phyloP scores from a whole-genome alignment of 2,888 invertebrate genomes.

The Polietes domitor region DNA sequence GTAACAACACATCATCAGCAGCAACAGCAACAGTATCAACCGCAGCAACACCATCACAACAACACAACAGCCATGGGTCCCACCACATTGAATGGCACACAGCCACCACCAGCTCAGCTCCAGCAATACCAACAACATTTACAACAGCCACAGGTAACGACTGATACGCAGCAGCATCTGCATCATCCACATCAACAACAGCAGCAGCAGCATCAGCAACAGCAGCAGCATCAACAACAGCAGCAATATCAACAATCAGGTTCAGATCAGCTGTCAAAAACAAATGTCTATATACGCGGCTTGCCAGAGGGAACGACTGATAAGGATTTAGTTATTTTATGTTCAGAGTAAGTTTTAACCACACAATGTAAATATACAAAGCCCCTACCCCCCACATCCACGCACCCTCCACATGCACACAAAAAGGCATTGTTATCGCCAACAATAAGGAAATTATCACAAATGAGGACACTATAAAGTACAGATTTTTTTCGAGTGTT shows the following conservation, averaged over 20 bases:
- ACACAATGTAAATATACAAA: neutral
- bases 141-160: conserved; percentile 50
- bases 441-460: no score
- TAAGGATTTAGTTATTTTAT: conserved; percentile 97
- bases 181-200: conserved; percentile 53
- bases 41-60: conserved; percentile 40
- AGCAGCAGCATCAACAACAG: conserved; percentile 56
- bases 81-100: conserved; percentile 66
- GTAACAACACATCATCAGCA: conserved; percentile 45
- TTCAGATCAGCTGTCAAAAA: conserved; percentile 93
- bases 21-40: conserved; percentile 36
- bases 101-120: conserved; percentile 61
- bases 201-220: conserved; percentile 56
- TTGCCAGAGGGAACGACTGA: conserved; percentile 97
- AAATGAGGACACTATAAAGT: no score
- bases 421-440: no score
- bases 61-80: conserved; percentile 53
- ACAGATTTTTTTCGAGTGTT: no score
- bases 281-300: conserved; percentile 98
- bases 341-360: conserved; percentile 92
- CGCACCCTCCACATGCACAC: no score
- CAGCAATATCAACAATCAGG: conserved; percentile 80
- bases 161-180: conserved; percentile 53
- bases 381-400: no score
- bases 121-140: conserved; percentile 58